Conservation (phyloP, 2,113 vertebrate species). For the Oophaga pumilio region DNA sequence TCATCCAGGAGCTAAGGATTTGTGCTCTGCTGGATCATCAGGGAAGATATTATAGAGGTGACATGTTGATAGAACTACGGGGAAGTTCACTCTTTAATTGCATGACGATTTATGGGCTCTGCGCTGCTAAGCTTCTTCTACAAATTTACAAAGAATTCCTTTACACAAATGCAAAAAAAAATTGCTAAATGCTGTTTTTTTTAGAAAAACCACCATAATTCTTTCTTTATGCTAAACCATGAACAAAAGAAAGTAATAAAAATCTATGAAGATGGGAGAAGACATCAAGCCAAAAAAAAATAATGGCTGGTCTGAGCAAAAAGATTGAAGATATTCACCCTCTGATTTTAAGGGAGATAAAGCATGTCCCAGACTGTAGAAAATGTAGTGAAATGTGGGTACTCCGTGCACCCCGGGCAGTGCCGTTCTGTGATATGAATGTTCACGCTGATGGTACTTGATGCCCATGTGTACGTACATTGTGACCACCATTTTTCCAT, state of each 20-base stretch:
- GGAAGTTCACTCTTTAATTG: conserved; percentile 4
- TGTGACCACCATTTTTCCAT: conserved; percentile 4
- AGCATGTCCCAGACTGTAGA: background rate
- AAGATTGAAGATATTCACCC: background rate
- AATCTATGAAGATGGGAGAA: background rate
- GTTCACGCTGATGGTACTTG: background rate
- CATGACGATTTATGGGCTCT: conserved; percentile 18
- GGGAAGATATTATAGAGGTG: background rate
- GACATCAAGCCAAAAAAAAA: background rate
- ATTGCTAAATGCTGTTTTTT: background rate
- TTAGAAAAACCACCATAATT: background rate
- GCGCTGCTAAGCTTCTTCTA: conserved; percentile 4
- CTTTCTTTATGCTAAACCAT: background rate
- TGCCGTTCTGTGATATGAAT: background rate
- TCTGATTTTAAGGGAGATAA: background rate
- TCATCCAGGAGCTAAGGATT: background rate
- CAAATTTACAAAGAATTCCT: background rate
- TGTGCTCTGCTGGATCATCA: background rate
- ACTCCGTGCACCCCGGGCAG: background rate
- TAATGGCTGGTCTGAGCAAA: background rate
- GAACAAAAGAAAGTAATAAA: background rate
- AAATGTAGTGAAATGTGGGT: background rate
- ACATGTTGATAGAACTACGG: background rate
- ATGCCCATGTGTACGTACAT: background rate
- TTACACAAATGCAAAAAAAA: background rate